Conservation (phyloP, 2,888 invertebrate genomes). For the Dusona sp. region DNA sequence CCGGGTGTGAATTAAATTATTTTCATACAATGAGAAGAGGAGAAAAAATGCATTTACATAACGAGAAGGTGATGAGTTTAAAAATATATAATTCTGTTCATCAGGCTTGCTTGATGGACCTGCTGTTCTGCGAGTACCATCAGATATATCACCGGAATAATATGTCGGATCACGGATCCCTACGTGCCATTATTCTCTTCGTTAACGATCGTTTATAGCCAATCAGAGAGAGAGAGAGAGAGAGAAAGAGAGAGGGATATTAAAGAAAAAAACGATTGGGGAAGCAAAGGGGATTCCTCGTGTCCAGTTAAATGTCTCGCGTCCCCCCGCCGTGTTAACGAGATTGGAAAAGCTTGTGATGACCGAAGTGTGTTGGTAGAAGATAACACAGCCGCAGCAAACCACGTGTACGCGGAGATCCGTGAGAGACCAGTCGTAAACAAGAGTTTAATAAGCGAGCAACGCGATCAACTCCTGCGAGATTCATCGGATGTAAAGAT, state of each 20-base stretch:
- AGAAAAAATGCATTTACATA: constrained; percentile 1
- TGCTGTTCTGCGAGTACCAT: constrained; percentile 14
- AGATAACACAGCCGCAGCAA: constrained; percentile 41
- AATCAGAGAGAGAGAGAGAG: constrained; percentile 74
- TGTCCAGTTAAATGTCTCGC: constrained; percentile 66
- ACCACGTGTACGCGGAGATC: constrained; percentile 30
- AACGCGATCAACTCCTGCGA: constrained; percentile 47
- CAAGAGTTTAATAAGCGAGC: constrained; percentile 67
- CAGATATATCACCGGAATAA: constrained; percentile 50
- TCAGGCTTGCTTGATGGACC: constrained; percentile 35
- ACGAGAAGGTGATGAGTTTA: constrained; percentile 35
- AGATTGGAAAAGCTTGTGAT: constrained; percentile 68
- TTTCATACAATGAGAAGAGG: background rate
- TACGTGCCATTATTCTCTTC: constrained; percentile 63
- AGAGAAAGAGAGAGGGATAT: constrained; percentile 60
- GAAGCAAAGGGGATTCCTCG: constrained; percentile 42
- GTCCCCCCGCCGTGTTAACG: constrained; percentile 72
- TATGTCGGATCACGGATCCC: constrained; percentile 48
- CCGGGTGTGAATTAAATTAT: constrained; percentile 21
- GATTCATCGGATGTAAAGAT: constrained; percentile 24
- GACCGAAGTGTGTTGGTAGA: constrained; percentile 55
- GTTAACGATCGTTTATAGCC: constrained; percentile 78
- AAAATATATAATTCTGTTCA: constrained; percentile 37
- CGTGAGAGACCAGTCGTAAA: constrained; percentile 59
- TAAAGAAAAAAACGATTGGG: background rate